phyloP scores from a whole-genome alignment of 2,797 vertebrate species.

The Cuniculus paca region DNA sequence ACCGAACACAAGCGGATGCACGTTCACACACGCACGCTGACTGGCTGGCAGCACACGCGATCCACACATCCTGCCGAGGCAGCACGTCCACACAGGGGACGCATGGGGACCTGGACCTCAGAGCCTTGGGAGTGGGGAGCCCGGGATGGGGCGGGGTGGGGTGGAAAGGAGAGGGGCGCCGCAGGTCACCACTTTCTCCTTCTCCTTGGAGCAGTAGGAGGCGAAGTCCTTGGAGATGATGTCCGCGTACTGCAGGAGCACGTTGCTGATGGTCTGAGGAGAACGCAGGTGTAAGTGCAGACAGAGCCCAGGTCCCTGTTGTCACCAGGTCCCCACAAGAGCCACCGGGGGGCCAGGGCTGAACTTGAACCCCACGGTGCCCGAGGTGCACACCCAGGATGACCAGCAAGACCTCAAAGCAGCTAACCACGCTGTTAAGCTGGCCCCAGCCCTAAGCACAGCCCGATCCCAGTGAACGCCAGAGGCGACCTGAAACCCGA shows the following conservation, averaged over 20 bases:
- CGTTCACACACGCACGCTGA: not conserved
- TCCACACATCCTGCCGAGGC: no score
- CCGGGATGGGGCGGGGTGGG: not conserved
- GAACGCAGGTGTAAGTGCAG: not conserved
- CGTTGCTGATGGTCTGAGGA: conserved; percentile 97
- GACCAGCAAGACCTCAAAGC: not conserved
- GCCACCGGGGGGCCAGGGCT: not conserved
- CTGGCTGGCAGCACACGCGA: no score
- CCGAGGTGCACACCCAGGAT: not conserved
- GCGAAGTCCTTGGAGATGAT: conserved; percentile 97
- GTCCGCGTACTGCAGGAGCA: conserved; percentile 97
- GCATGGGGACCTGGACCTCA: not conserved
- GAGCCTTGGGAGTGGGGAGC: not conserved
- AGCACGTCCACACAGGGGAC: not conserved
- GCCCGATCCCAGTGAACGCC: not conserved
- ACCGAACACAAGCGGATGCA: not conserved
- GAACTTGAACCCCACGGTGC: not conserved
- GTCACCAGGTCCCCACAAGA: not conserved
- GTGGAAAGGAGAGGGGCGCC: not conserved
- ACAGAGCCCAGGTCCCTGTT: no score
- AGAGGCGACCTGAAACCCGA: not conserved
- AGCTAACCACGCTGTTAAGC: not conserved
- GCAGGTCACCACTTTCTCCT: conserved; percentile 93
- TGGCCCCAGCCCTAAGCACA: not conserved
- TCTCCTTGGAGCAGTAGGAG: conserved; percentile 97